Percentiles rank a stretch among this genome's conserved stretches.
Evolutionary conservation across 1,140 invertebrate genomes (phyloP).

Genomic region (Sitobion miscanthi): DNA sequence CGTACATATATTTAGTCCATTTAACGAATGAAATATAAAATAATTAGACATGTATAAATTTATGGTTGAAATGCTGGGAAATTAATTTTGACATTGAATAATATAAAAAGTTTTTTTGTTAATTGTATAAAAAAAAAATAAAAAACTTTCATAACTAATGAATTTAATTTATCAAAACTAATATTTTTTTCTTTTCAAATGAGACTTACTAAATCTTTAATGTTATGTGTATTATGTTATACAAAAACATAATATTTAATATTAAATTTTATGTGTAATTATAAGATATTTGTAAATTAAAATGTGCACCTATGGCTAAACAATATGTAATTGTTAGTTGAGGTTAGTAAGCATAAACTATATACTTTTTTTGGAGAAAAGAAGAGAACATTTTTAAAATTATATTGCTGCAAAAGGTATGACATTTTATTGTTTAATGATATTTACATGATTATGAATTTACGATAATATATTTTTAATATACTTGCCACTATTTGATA

Average conservation of each 20-base stretch:
- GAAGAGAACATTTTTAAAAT: background rate
- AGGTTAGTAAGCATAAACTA: conserved; percentile 36
- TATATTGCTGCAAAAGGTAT: background rate
- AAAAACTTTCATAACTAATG: background rate
- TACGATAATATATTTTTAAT: background rate
- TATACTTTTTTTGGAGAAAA: conserved; percentile 36
- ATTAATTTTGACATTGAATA: conserved; percentile 4
- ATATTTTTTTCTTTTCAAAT: background rate
- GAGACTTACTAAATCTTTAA: background rate
- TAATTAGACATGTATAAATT: conserved; percentile 19
- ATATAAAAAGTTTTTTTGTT: background rate
- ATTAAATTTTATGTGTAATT: background rate
- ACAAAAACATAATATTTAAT: background rate
- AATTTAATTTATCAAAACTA: conserved; percentile 23
- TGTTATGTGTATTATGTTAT: background rate
- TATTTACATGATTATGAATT: conserved; percentile 31
- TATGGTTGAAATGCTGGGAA: background rate
- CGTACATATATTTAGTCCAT: conserved; percentile 41
- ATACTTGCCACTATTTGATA: conserved; percentile 15
- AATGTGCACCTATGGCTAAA: conserved; percentile 27
- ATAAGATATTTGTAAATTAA: conserved; percentile 1
- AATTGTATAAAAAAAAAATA: conserved; percentile 37
- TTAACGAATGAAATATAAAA: conserved; percentile 18
- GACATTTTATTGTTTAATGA: background rate
- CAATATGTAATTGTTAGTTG: background rate